Percentiles rank a stretch among this genome's conserved stretches.
Evolutionary conservation across 2,113 vertebrate species (phyloP).

Genomic region (Herpailurus yagouaroundi): DNA sequence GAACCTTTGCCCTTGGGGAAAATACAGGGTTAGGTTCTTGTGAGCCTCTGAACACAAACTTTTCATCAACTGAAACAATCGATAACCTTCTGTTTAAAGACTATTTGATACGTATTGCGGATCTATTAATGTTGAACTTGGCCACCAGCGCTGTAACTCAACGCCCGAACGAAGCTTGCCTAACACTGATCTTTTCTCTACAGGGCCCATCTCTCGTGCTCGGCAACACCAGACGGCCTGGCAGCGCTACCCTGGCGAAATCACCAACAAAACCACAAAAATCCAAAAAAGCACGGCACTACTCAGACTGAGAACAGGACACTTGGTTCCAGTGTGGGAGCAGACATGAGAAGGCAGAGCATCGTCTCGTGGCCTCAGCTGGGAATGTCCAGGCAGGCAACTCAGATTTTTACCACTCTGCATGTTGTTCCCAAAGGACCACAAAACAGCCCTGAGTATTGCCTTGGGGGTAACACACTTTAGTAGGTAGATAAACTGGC

Average conservation of each 20-base stretch:
- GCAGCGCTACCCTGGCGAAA: not conserved
- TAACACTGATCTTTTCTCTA: not conserved
- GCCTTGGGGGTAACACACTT: not conserved
- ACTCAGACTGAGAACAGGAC: not conserved
- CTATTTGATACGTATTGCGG: no score
- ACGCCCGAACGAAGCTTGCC: fast-evolving
- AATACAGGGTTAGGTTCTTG: not conserved
- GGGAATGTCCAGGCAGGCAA: fast-evolving
- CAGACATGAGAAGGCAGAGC: not conserved
- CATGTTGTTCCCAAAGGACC: fast-evolving
- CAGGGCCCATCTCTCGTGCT: not conserved
- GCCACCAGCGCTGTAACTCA: not conserved
- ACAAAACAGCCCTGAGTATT: no score
- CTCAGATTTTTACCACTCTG: not conserved
- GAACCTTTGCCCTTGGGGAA: not conserved
- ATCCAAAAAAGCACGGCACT: not conserved
- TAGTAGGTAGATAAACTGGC: not conserved
- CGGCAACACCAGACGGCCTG: no score
- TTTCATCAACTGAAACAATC: not conserved
- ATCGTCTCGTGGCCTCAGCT: fast-evolving
- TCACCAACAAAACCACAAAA: not conserved
- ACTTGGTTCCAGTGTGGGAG: not conserved
- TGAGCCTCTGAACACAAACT: not conserved
- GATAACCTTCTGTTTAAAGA: not conserved
- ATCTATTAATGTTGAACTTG: not conserved